Base-by-base conservation (phyloP, 92 coral and sea anemone genomes). In the Parazoanthus swiftii region DNA sequence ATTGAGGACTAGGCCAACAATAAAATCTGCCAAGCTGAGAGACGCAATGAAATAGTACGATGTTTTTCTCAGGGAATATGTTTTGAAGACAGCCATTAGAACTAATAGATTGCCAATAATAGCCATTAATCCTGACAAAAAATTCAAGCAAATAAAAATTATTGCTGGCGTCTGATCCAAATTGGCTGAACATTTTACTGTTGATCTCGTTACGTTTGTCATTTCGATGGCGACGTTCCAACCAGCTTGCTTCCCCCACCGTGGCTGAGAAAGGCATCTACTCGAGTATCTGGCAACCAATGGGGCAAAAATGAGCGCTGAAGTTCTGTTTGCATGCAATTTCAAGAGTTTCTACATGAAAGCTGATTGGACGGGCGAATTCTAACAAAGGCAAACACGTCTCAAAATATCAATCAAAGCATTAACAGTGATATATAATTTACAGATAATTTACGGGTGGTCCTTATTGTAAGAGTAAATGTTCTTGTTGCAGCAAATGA, bases 1-100 rank as follows among this genome's bases (percentile, higher is more conserved):
- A 33, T 67, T 82, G 74, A 82, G 23, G 73, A 82, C 68, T 25
- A 82, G 43, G 56, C 86, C 86, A 7, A 82, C 86, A 23, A 70
- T 4, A 65, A 82, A 67, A 14, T 82, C 86, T n/a, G 86, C 86
- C 58, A 82, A 44, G 48, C 76, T 15, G 20, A 82, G 56, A n/a
- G 86, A 82, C 8, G 76, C 86, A 2, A 82, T 46, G 23, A 82
- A 67, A 65, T 48, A 79, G 50, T 48, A 79, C 20, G 82, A 79
- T 6, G 82, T 44, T 50, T 50, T 79, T 25, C 82, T 58, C 21
- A 79, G 66, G 67, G 66, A 79, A 50, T 37, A 39, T 29, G 82
- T 79, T 79, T 79, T 79, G 66, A 23, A 79, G 3, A 79, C 66
- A 79, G 67, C 67, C 82, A 79, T 13, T 5, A 79, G 82, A 25